Base-by-base conservation (phyloP, 1,140 invertebrate species). In the Rhopalosiphum padi region DNA sequence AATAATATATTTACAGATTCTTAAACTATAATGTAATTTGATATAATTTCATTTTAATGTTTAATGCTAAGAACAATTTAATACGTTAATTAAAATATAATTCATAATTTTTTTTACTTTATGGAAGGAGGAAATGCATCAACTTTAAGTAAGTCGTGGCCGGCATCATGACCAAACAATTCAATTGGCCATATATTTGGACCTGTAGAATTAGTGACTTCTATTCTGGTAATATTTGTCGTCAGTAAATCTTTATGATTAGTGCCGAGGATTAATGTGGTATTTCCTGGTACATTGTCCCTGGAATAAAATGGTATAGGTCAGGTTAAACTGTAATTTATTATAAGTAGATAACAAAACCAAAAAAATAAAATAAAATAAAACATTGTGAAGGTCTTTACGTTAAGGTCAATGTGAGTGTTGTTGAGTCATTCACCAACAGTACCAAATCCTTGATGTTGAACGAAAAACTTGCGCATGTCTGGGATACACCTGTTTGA, bases 351-450 rank as follows among this genome's bases (percentile, higher is more conserved):
- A 11, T 6, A 90, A 60, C 25, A 51, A 43, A 25, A 41, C 30
- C 5, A 43, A 68, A 46, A 68, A 46, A 46, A 83, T 22, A 51
- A 51, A 48, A 82, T 37, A 91, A 35, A 90, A 91, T 25, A 8
- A 51, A 48, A 46, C 9, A 46, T 51, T n/a, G 15, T 91, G 30
- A 83, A 82, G n/a, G 21, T 82, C 15, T 11, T 43, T 55, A 93
- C 91, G 48, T 93, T 85, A 93, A 85, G 35, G 48, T 85, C 48
- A 93, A 86, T 55, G 82, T 86, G 18, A 93, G 43, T 1, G 68
- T 93, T 41, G 9, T 21, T 0, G 91, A 85, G 22, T 86, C 91
- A n/a, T 93, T 93, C 15, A 93, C 91, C 48, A 93, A 93, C 48
- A 93, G 21, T 53, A 51, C 53, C 9, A 93, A n/a, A 15, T 93